Evolutionary conservation across 2,888 invertebrate genomes (phyloP).

Genomic region (Crepidodera aurea): DNA sequence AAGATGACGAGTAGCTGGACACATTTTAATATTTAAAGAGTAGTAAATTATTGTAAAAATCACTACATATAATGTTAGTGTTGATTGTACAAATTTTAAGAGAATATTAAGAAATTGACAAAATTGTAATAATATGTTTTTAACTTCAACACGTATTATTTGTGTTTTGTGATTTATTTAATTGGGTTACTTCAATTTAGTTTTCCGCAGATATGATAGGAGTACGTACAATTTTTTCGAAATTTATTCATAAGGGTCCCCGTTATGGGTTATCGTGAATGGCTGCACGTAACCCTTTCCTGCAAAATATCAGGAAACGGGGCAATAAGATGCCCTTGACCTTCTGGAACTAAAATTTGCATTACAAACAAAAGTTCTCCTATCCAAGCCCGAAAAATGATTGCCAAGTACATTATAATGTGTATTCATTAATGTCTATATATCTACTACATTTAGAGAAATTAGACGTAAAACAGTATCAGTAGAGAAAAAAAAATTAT

Average conservation of each 20-base stretch:
- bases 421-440: conserved; percentile 48
- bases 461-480: conserved; percentile 28
- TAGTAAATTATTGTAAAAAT: conserved; percentile 20
- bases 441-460: conserved; percentile 12
- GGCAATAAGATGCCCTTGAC: conserved; percentile 59
- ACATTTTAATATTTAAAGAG: conserved; percentile 2
- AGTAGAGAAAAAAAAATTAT: conserved; percentile 44
- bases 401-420: conserved; percentile 51
- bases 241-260: conserved; percentile 57
- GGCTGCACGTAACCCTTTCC: conserved; percentile 69
- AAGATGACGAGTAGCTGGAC: conserved; percentile 73
- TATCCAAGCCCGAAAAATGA: conserved; percentile 57
- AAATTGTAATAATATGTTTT: conserved; percentile 16
- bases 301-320: conserved; percentile 52
- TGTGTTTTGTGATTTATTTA: conserved; percentile 14
- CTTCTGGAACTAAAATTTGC: conserved; percentile 39
- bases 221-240: conserved; percentile 20
- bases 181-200: conserved; percentile 10
- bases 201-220: conserved; percentile 17
- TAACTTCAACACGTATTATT: conserved; percentile 29
- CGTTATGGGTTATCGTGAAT: conserved; percentile 67
- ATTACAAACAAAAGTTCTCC: conserved; percentile 46
- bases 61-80: conserved; percentile 14
- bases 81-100: conserved; percentile 24
- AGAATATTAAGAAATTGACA: conserved; percentile 1